These are phyloP conservation scores for Leptinotarsa rubiginosa DNA, from an alignment of 2,888 invertebrate species.

Conservation along the genomic window DNA sequence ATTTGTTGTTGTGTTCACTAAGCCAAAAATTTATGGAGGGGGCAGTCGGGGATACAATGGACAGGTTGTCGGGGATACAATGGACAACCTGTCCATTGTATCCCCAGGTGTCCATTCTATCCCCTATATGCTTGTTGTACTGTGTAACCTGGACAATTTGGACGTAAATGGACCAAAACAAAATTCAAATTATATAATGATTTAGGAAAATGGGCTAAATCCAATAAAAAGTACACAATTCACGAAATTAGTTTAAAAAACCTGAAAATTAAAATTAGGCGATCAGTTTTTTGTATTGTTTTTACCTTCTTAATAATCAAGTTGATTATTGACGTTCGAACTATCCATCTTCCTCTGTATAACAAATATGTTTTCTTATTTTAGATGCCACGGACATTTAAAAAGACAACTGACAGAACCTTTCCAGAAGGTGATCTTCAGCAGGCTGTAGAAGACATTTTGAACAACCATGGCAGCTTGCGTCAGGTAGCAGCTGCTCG, in stretches of 20 bases:
- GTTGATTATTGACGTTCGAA: no score
- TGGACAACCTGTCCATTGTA: no score
- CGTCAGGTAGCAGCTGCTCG: not conserved
- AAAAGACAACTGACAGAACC: not conserved
- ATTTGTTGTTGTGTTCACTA: not conserved
- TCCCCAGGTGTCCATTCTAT: not conserved
- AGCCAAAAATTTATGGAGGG: not conserved
- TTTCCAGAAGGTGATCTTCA: slow-evolving; percentile 3
- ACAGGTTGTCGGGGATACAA: not conserved
- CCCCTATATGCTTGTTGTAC: not conserved
- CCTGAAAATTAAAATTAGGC: no score
- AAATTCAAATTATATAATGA: no score
- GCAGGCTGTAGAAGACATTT: not conserved
- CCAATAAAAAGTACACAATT: no score
- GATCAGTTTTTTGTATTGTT: no score
- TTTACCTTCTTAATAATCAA: no score
- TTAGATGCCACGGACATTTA: slow-evolving; percentile 3
- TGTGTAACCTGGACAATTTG: no score
- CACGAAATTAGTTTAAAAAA: no score
- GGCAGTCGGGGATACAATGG: not conserved
- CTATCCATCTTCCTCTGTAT: not conserved
- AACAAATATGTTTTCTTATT: not conserved
- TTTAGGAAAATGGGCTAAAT: no score
- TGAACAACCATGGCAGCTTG: not conserved
- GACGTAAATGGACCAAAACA: no score